Base-by-base conservation (phyloP, 1,140 invertebrate species). In the Harpegnathos saltator region DNA sequence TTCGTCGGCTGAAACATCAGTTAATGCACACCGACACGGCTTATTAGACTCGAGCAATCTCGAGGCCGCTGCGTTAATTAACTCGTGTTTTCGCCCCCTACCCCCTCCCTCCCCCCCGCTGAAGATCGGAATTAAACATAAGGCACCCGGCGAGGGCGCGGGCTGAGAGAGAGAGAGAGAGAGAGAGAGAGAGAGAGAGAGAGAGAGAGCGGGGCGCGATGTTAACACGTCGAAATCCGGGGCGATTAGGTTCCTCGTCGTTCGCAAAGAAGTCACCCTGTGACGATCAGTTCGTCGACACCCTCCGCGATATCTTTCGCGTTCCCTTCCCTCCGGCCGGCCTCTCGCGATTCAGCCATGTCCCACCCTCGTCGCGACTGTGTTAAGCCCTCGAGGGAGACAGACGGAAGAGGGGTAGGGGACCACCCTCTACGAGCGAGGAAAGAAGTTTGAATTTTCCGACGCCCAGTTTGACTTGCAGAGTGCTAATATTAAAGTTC, bases 401-500 rank as follows among this genome's bases (percentile, higher is more conserved):
- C n/a, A n/a, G 68, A 19, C n/a, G 73, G 48, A 65, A 59, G 44
- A 48, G 44, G 14, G n/a, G 11, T 22, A 54, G 26, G 29, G 17
- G 14, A 59, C 50, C 75, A 58, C 29, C 59, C 62, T 4, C 26
- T 44, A 44, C 14, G 19, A 52, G 26, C n/a, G 38, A 69, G 81
- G 80, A 83, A 88, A 89, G 84, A 90, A 83, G 80, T 89, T 89
- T 78, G 89, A 89, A 89, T 90, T 88, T 86, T 87, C 83, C 71
- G 61, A 19, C 56, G 56, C 44, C 48, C 85, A 86, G 90, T 90
- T 90, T 90, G 87, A 89, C 88, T 90, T 86, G 89, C 86, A 86
- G 86, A 91, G 89, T 90, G 89, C 89, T 90, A 91, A 91, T 91
- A 91, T 91, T 89, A 89, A 89, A 90, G 86, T 89, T 82, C 26